Evolutionary conservation across 2,113 vertebrate genomes (phyloP).

Genomic region (Sceloporus undulatus): DNA sequence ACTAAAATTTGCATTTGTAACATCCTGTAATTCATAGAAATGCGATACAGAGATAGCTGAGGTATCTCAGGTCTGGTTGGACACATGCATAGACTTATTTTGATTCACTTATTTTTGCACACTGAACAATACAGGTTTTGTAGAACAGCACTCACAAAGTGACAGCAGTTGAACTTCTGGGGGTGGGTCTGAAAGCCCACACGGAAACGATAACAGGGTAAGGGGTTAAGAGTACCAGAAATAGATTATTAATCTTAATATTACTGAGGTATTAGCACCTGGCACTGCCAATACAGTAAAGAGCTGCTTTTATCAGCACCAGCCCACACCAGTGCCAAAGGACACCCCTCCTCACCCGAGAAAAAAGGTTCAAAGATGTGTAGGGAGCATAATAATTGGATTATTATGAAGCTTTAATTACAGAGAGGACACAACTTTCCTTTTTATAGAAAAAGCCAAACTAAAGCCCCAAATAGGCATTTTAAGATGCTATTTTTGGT

Average conservation of each 20-base stretch:
- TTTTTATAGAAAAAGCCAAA: background rate
- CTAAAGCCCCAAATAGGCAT: background rate
- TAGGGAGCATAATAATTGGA: background rate
- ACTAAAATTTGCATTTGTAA: background rate
- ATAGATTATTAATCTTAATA: constrained; percentile 56
- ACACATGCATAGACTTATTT: constrained; percentile 3
- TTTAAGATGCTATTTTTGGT: background rate
- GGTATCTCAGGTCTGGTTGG: background rate
- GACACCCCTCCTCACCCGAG: background rate
- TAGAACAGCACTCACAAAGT: constrained; percentile 55
- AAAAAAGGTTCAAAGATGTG: constrained; percentile 10
- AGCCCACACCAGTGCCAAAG: background rate
- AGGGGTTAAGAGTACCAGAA: constrained; percentile 67
- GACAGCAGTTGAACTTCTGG: constrained; percentile 61
- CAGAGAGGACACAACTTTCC: constrained; percentile 1
- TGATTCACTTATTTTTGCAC: constrained; percentile 39
- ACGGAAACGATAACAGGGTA: constrained; percentile 60
- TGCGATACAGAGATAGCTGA: background rate
- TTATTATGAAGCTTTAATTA: background rate
- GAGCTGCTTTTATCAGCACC: constrained; percentile 52
- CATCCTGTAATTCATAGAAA: background rate
- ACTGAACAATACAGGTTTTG: constrained; percentile 52
- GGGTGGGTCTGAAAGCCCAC: constrained; percentile 67
- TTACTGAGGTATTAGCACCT: constrained; percentile 56
- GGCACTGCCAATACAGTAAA: constrained; percentile 49